Conservation (phyloP, 2,113 vertebrate species). For the Chroicocephalus ridibundus region DNA sequence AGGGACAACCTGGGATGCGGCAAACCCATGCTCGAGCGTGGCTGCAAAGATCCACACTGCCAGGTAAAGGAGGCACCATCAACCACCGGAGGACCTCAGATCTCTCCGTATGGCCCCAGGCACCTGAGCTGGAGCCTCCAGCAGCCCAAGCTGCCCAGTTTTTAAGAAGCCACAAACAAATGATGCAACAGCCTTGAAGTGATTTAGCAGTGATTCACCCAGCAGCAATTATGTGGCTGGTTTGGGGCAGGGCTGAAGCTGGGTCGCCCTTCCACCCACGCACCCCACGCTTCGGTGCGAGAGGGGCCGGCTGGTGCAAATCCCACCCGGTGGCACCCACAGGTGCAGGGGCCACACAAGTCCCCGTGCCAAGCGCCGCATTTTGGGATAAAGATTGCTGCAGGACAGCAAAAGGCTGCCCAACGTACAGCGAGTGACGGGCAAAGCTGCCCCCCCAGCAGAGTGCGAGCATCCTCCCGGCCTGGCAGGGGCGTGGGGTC, state of each 20-base stretch:
- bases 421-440: fast-evolving
- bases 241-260: not conserved
- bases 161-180: not conserved
- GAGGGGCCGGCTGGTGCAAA: not conserved
- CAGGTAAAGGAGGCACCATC: fast-evolving
- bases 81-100: fast-evolving
- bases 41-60: not conserved
- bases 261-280: not conserved
- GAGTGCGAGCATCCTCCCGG: fast-evolving
- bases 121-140: not conserved
- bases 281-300: fast-evolving
- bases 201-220: not conserved
- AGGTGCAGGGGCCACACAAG: fast-evolving
- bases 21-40: fast-evolving
- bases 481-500: not conserved
- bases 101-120: not conserved
- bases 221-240: not conserved
- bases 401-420: not conserved
- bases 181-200: not conserved
- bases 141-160: not conserved
- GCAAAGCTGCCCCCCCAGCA: not conserved
- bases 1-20: fast-evolving
- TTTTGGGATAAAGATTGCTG: not conserved
- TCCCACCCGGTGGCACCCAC: not conserved
- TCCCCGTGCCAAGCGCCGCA: fast-evolving